Evolutionary conservation across 2,888 invertebrate species (phyloP), one percentile per base, ranked within the genome.

Genomic region (Mechanitis messenoides): DNA sequence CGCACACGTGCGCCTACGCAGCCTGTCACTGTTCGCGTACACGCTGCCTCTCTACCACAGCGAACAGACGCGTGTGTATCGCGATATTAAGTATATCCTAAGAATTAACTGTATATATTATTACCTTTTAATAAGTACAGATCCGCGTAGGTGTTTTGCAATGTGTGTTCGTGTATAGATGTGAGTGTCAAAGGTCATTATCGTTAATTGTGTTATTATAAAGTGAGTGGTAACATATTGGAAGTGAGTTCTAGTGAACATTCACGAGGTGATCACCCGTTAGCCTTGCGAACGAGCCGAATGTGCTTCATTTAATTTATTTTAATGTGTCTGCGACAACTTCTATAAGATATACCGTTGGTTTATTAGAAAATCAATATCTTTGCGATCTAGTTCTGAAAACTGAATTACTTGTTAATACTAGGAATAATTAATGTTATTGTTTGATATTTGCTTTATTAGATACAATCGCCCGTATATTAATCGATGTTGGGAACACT

Each of bases 11-110:
- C 79, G 80, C 77, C 73, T 71, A 80, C 81, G 80, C 78, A 78
- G 85, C 82, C 85, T 86, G 84, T 83, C 83, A 80, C 80, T 80
- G 71, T 70, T 73, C 75, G 76, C 76, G 75, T 82, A 86, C 73
- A 80, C 78, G 80, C 77, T 75, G 81, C 74, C 75, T 74, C 79
- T 82, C 83, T 79, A 83, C 76, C 80, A 81, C 68, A 76, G 80
- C 77, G 87, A 74, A 74, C 77, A 80, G 81, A 80, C 84, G 83
- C 68, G 65, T 69, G 67, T 65, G 61, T 68, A 67, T 65, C 73
- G 71, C 71, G 74, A 77, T 76, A 76, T 74, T 69, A 69, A 53
- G 9, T 54, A 55, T 64, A 64, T 67, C 59, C 59, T 66, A 55
- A 45, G 57, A 56, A 56, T 64, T 58, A 60, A 66, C 62, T 65